Conservation (phyloP, 1,140 invertebrate genomes). For the Aporrectodea caliginosa region DNA sequence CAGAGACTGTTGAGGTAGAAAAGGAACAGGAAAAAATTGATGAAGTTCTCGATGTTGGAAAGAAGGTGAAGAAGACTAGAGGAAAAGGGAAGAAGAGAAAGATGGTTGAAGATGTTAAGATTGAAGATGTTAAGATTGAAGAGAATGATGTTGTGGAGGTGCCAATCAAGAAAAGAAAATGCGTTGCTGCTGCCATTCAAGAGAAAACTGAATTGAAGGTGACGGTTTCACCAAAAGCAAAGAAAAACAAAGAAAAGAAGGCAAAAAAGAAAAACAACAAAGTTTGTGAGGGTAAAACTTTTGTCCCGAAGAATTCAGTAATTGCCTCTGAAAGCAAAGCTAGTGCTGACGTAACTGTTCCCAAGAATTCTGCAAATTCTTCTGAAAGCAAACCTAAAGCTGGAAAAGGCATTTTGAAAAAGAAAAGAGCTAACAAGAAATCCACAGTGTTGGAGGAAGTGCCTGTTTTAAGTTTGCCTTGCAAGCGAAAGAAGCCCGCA, state of each 20-base stretch:
- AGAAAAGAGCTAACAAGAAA: not conserved
- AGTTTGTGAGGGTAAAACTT: too few species aligned
- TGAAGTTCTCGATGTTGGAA: too few species aligned
- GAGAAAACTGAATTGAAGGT: not conserved
- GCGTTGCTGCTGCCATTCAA: not conserved
- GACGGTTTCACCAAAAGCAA: not conserved
- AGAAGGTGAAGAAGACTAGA: too few species aligned
- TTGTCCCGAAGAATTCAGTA: not conserved
- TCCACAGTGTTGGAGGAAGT: not conserved
- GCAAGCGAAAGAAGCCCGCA: not conserved
- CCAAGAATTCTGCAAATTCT: not conserved
- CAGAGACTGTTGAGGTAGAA: too few species aligned
- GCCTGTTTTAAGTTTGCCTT: not conserved
- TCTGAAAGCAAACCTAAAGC: not conserved
- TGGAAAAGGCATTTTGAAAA: not conserved
- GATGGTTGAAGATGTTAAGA: not conserved
- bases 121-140: too few species aligned
- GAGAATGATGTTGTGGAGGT: too few species aligned
- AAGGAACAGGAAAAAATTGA: too few species aligned
- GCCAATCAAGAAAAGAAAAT: not conserved
- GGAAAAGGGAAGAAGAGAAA: not conserved
- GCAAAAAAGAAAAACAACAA: not conserved
- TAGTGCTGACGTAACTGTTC: not conserved
- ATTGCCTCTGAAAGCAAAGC: not conserved
- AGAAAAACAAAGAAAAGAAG: not conserved